Base-by-base conservation (phyloP, 1,140 invertebrate species). In the Dendrolimus punctatus region DNA sequence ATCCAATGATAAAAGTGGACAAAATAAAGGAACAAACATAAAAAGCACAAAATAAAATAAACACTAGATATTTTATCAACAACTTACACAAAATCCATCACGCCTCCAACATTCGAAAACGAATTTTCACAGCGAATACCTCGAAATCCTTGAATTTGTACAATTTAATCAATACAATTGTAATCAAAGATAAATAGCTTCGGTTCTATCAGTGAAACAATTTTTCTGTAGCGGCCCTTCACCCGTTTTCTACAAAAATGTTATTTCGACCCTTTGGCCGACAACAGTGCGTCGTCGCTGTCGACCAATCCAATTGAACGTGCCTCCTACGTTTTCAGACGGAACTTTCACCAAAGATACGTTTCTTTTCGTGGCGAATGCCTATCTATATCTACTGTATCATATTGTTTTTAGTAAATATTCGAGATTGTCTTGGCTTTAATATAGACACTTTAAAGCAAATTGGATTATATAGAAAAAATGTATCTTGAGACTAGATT, bases 241-340 rank as follows among this genome's bases (percentile, higher is more conserved):
- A 50, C 53, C 49, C 41, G 40, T 53, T 56, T 42, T 46, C 57
- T 70, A 62, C 49, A 67, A 62, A 68, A 64, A 63, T 71, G 60
- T 63, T 68, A 68, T 71, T 71, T 46, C 47, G 65, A 52, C 61
- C 60, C 55, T 65, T 62, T 56, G 58, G 41, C 48, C 40, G 51
- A 53, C 56, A 46, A 46, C 58, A 51, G 57, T 60, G 48, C 50
- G 52, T 39, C 55, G 54, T 44, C 67, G 57, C 64, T 64, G 60
- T 58, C 68, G 23, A 3, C 60, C 68, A 65, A 71, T 68, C 62
- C 65, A 63, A 68, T 71, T 66, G 62, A 63, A 59, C 64, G 62
- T 60, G 60, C 54, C 55, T 51, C 59, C 56, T 47, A 47, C 42
- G 55, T 55, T 57, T 55, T 57, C 53, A 63, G 57, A 44, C 45